Conservation (phyloP, 2,797 vertebrate genomes). For the Darevskia mixta region DNA sequence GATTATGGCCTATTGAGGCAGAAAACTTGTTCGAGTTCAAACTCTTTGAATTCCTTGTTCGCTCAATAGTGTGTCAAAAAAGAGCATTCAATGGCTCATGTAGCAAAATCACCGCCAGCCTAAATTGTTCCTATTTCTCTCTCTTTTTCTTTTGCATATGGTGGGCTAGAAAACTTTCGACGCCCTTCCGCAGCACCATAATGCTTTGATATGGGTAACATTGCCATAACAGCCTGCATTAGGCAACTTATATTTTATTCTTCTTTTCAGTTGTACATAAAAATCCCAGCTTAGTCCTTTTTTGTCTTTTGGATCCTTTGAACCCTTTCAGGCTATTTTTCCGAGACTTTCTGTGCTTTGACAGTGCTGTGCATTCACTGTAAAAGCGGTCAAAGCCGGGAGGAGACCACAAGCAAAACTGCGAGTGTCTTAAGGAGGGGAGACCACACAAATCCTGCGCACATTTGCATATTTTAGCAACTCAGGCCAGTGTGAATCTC, state of each 20-base stretch:
- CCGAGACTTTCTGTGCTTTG: slow-evolving; percentile 96
- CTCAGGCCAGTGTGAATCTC: slow-evolving; percentile 85
- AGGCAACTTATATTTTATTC: slow-evolving; percentile 99
- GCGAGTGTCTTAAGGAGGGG: slow-evolving; percentile 92
- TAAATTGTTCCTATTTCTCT: slow-evolving; percentile 89
- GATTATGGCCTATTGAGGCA: slow-evolving; percentile 99
- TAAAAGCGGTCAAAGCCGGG: slow-evolving; percentile 98
- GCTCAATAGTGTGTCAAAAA: slow-evolving; percentile 96
- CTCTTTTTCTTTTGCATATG: slow-evolving; percentile 84
- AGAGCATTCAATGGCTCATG: slow-evolving; percentile 98
- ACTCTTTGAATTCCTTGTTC: slow-evolving; percentile 99
- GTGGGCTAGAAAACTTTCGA: slow-evolving; percentile 85
- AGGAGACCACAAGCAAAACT: slow-evolving; percentile 99
- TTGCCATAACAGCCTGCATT: slow-evolving; percentile 94
- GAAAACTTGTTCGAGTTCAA: slow-evolving; percentile 99
- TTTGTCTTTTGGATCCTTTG: slow-evolving; percentile 99
- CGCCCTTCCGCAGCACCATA: slow-evolving; percentile 87
- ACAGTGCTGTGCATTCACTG: slow-evolving; percentile 98
- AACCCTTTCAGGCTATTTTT: slow-evolving; percentile 99
- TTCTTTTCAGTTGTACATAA: slow-evolving; percentile 99
- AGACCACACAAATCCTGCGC: slow-evolving; percentile 96
- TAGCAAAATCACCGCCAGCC: slow-evolving; percentile 89
- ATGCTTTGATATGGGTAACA: slow-evolving; percentile 95
- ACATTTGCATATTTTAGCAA: slow-evolving; percentile 99
- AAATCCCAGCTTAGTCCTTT: slow-evolving; percentile 99